Base-by-base conservation (phyloP, 2,113 vertebrate genomes). In the Epinephelus lanceolatus region DNA sequence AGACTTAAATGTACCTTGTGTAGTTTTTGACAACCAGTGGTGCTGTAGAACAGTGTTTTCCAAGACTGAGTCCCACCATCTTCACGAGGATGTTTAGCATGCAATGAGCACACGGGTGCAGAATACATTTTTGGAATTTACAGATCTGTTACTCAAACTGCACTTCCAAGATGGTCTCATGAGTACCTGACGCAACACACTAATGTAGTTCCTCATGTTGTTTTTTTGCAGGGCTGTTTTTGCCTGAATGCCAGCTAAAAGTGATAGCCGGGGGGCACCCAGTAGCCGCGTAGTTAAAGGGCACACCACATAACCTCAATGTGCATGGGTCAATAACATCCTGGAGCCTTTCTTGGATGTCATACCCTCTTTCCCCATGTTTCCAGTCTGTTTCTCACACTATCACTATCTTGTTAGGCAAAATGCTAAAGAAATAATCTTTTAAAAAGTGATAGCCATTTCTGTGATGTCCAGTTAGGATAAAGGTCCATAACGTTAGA, bases 101-200 rank as follows among this genome's bases (percentile, higher is more conserved):
- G 15, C 37, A 10, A 56, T 78, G 55, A 71, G 33, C 56, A 40
- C 49, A 72, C n/a, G 60, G 53, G 37, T 71, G 69, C 15, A 56
- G 27, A 53, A 70, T 4, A 37, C 19, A 55, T 25, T 37, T 40
- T 49, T 13, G 0, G 9, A 2, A 45, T 10, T 45, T 8, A 45
- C 42, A 45, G 42, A 45, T 45, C 42, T 45, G 42, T 45, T 9
- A 45, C 42, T 45, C 11, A 45, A 45, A 45, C 42, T 56, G 21
- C 7, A 4, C 21, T 23, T 25, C 1, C 21, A 6, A 56, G 55
- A 56, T 56, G 51, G 21, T 55, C 21, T 55, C 3, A 1, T 12
- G 13, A 12, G 53, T 11, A n/a, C 11, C 21, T 11, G 21, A 21
- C n/a, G 10, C 19, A 18, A 6, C 47, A 49, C 47, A n/a, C 3